phyloP scores from a whole-genome alignment of 1,140 invertebrate genomes.

The Ooceraea biroi region DNA sequence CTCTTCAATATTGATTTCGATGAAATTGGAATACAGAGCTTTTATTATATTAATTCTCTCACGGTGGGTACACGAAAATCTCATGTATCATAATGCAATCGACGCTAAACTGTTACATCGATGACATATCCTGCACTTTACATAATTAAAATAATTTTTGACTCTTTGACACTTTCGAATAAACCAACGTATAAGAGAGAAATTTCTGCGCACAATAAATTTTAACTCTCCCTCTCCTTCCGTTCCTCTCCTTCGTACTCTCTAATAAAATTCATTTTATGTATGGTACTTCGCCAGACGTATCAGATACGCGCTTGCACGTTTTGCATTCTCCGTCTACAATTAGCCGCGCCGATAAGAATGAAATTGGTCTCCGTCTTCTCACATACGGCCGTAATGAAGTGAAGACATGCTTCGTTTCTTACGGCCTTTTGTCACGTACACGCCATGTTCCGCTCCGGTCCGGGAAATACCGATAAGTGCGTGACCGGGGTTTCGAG shows the following conservation, averaged over 20 bases:
- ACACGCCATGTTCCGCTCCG: constrained; percentile 28
- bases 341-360: background rate
- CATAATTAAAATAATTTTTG: constrained; percentile 51
- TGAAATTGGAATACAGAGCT: constrained; percentile 57
- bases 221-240: background rate
- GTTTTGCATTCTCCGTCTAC: constrained; percentile 11
- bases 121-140: constrained; percentile 44
- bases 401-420: constrained; percentile 42
- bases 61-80: constrained; percentile 17
- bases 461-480: constrained; percentile 46
- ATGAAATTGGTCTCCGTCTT: constrained; percentile 9
- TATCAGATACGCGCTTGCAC: background rate
- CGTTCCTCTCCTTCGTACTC: background rate
- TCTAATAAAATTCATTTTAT: background rate
- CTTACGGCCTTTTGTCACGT: constrained; percentile 50
- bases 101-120: constrained; percentile 38
- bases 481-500: constrained; percentile 52
- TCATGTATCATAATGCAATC: constrained; percentile 52
- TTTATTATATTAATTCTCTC: constrained; percentile 50
- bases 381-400: constrained; percentile 32
- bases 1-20: constrained; percentile 51
- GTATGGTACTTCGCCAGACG: background rate
- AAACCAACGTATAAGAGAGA: constrained; percentile 6
- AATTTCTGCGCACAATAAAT: constrained; percentile 5
- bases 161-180: constrained; percentile 17